Conservation (phyloP, 2,113 vertebrate genomes). For the Hucho hucho region DNA sequence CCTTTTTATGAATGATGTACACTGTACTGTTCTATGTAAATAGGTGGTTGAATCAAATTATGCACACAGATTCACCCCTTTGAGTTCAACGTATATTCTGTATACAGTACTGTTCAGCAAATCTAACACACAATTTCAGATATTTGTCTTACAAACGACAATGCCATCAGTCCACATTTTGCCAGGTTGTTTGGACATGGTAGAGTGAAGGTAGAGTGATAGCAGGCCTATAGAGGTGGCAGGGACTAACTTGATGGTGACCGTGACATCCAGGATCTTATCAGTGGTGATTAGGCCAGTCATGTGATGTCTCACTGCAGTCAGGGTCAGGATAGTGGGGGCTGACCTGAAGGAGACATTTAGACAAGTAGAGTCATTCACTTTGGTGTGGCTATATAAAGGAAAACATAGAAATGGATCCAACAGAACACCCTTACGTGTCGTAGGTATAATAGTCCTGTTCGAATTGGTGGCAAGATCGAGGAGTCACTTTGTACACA, state of each 20-base stretch:
- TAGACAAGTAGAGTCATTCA: not conserved
- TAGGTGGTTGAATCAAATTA: no score
- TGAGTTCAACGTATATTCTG: no score
- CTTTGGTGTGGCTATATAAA: not conserved
- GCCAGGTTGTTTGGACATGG: no score
- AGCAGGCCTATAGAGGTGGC: not conserved
- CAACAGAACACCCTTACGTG: conserved; percentile 80
- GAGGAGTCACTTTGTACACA: conserved; percentile 96
- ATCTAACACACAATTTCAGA: no score
- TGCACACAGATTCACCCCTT: no score
- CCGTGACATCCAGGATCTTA: conserved; percentile 90
- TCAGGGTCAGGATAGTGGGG: conserved; percentile 92
- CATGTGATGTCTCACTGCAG: conserved; percentile 93
- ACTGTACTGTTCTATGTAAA: no score
- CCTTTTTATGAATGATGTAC: no score
- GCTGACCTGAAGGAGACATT: conserved; percentile 78
- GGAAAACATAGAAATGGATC: not conserved
- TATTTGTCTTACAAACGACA: no score
- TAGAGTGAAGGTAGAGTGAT: not conserved
- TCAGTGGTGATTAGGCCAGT: conserved; percentile 91
- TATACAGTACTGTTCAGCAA: no score
- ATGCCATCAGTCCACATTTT: no score
- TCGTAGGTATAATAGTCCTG: conserved; percentile 95
- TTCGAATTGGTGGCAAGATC: conserved; percentile 97
- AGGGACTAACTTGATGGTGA: conserved; percentile 91